A percentile compares a stretch with the other conserved stretches of the same genome.
Conservation (phyloP, 2,113 vertebrate species). For the Eira barbara region DNA sequence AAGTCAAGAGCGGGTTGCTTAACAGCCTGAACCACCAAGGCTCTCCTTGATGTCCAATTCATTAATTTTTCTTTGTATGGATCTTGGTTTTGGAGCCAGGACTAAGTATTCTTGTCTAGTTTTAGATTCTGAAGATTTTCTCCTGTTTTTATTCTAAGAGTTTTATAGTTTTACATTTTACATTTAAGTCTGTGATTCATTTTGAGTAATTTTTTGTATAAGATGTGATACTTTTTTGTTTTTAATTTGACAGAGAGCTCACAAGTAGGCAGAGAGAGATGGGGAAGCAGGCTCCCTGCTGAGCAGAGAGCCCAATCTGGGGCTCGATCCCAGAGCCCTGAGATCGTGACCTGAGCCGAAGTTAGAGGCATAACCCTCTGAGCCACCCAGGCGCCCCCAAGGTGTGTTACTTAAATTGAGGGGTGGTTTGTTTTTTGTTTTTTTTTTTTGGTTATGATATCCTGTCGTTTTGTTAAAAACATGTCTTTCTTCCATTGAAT, state of each 20-base stretch:
- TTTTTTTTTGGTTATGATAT: not conserved
- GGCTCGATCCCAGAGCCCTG: too few species aligned
- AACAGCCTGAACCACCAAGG: not conserved
- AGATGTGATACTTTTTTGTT: not conserved
- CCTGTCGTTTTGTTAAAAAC: not conserved
- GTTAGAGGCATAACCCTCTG: too few species aligned
- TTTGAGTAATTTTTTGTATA: not conserved
- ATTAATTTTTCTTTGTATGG: not conserved
- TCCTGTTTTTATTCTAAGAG: not conserved
- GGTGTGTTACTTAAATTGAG: too few species aligned
- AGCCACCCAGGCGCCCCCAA: too few species aligned
- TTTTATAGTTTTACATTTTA: not conserved
- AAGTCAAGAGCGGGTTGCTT: not conserved
- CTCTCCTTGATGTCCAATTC: not conserved
- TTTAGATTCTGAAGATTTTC: not conserved
- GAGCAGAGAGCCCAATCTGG: too few species aligned
- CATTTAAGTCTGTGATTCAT: not conserved
- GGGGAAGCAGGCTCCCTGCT: too few species aligned
- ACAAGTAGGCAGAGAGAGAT: too few species aligned
- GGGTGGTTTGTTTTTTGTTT: too few species aligned
- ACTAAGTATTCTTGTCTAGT: not conserved
- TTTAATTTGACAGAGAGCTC: too few species aligned
- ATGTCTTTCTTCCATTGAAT: not conserved
- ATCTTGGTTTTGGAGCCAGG: not conserved
- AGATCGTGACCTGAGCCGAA: too few species aligned